Evolutionary conservation across 92 coral and sea anemone species (phyloP), one percentile per base, ranked within the genome.

Genomic region (Actinernus sp.): DNA sequence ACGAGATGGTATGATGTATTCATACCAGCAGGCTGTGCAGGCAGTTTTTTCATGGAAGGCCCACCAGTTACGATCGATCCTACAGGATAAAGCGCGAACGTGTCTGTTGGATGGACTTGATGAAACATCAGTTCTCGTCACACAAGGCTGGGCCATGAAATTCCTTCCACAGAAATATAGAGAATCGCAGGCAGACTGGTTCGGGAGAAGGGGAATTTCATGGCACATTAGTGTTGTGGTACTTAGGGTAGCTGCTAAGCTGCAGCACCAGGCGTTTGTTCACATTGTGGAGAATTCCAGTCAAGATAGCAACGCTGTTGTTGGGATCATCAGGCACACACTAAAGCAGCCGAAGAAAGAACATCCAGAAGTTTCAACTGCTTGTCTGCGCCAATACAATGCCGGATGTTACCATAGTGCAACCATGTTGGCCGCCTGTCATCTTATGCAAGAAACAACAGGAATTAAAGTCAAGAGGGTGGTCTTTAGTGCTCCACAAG

Each of bases 71-170:
- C 71, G 82, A 48, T 44, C 73, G 6, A 53, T 63, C 19, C 79
- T 57, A 27, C 88, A 73, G 52, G 82, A 73, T 41, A 59, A 64
- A 34, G 77, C 70, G 21, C 51, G 82, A 2, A 49, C 61, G 1
- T 63, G 71, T 28, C 30, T 61, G 28, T 37, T 79, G 3, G 26
- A 79, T 9, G 39, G 2, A 27, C 69, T 79, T 2, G 65, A 64
- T 50, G 64, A 65, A 17, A 43, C 8, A 16, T 40, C 86, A 26
- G 72, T 64, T 16, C 71, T 75, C 28, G 66, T 82, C 19, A 69
- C 71, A 32, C 69, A 74, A 63, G 88, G 74, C 69, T 74, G 58
- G 59, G 81, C 81, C 31, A 74, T 74, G 81, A 74, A 61, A 31
- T 74, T 61, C 40, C 34, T 74, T 5, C 81, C 81, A 22, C 48